Conservation (phyloP, 2,113 vertebrate genomes). For the Macaca nemestrina region DNA sequence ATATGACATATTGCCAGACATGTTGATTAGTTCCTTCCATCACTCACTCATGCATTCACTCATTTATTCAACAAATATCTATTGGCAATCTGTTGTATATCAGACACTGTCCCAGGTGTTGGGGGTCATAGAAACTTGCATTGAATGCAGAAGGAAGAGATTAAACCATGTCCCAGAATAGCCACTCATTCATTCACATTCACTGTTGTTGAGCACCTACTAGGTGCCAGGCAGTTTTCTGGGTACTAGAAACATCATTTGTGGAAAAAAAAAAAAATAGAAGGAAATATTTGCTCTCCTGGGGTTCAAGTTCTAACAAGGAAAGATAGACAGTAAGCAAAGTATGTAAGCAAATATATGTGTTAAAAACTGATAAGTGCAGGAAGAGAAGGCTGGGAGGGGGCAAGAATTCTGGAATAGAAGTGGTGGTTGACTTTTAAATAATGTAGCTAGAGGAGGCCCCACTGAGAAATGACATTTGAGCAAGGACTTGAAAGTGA, state of each 20-base stretch:
- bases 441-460: not conserved
- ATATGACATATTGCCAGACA: fast-evolving
- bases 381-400: not conserved
- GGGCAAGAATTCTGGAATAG: too few species aligned
- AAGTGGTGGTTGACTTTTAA: not conserved
- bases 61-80: not conserved
- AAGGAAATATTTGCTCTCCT: not conserved
- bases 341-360: not conserved
- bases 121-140: not conserved
- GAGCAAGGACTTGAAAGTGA: not conserved
- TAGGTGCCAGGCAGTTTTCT: not conserved
- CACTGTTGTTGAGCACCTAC: not conserved
- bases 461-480: not conserved
- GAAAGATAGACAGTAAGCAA: not conserved
- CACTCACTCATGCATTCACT: not conserved
- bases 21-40: fast-evolving
- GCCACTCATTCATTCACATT: too few species aligned
- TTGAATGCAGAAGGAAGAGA: not conserved
- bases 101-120: not conserved
- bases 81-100: too few species aligned
- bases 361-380: not conserved
- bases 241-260: not conserved
- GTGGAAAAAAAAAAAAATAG: not conserved
- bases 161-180: too few species aligned
- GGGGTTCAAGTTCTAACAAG: not conserved